Conservation (phyloP, 2,888 invertebrate genomes). For the Fragum fragum region DNA sequence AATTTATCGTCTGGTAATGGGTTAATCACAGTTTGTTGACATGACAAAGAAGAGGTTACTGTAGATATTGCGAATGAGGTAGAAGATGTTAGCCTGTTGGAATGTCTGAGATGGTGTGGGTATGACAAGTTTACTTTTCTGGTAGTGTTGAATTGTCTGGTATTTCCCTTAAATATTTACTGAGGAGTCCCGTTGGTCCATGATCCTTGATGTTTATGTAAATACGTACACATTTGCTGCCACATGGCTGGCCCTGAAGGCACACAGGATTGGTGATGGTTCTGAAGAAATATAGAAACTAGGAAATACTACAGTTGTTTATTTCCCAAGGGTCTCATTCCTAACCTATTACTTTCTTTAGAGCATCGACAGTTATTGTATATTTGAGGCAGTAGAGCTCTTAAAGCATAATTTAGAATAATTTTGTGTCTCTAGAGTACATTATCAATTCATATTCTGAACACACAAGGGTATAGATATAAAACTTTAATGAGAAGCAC, state of each 20-base stretch:
- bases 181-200: conserved; percentile 2
- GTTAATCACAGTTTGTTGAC: too few relatives aligned
- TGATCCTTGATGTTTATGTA: conserved; percentile 18
- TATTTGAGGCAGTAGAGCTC: conserved; percentile 58
- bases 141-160: conserved; percentile 1
- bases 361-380: conserved; percentile 63
- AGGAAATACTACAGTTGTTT: conserved; percentile 19
- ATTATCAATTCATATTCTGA: conserved; percentile 54
- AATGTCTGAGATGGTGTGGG: not conserved
- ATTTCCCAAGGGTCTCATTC: conserved; percentile 60
- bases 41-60: too few relatives aligned
- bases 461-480: conserved; percentile 34
- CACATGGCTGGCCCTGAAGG: conserved; percentile 28
- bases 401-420: conserved; percentile 59
- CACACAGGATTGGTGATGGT: not conserved
- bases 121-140: conserved; percentile 1
- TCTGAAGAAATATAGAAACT: not conserved
- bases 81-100: conserved; percentile 5
- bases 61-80: not conserved
- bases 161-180: conserved; percentile 17
- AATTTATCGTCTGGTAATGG: too few relatives aligned
- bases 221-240: conserved; percentile 15
- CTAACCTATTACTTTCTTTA: conserved; percentile 61
- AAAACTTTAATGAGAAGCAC: conserved; percentile 64
- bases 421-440: conserved; percentile 53